Evolutionary conservation across 2,888 invertebrate species (phyloP).

Genomic region (Agrochola lota): DNA sequence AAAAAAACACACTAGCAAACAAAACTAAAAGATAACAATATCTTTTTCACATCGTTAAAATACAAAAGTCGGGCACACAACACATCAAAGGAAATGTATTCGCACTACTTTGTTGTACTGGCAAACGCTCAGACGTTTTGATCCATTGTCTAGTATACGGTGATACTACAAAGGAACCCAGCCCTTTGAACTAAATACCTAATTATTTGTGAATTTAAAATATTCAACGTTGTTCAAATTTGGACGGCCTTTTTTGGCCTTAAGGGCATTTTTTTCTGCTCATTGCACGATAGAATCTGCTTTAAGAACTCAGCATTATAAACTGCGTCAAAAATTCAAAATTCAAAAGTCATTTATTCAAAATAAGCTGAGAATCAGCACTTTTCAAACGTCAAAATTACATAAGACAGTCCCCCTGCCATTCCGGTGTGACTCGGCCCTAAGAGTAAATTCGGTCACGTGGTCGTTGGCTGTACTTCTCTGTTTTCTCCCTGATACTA

Average conservation of each 20-base stretch:
- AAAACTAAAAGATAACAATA: constrained; percentile 35
- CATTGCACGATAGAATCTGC: too few species aligned
- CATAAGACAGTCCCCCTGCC: too few species aligned
- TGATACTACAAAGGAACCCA: constrained; percentile 48
- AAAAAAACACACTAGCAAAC: constrained; percentile 14
- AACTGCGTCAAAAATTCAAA: too few species aligned
- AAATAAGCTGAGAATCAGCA: too few species aligned
- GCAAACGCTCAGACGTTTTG: constrained; percentile 16
- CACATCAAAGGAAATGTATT: constrained; percentile 53
- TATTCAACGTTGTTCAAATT: constrained; percentile 37
- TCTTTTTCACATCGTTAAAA: constrained; percentile 52
- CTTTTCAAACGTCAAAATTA: too few species aligned
- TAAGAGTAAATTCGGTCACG: too few species aligned
- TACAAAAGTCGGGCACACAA: constrained; percentile 39
- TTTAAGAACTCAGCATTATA: too few species aligned
- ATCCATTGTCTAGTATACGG: constrained; percentile 17
- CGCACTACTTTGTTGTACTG: constrained; percentile 24
- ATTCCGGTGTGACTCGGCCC: too few species aligned
- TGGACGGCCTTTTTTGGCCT: not conserved
- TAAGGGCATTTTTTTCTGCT: too few species aligned
- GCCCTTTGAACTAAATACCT: constrained; percentile 51
- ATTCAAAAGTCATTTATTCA: too few species aligned
- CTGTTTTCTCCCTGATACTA: too few species aligned
- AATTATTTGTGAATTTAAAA: constrained; percentile 55
- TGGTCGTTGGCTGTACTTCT: too few species aligned